Conservation (phyloP, 1,140 invertebrate species). For the Chironomus tepperi region DNA sequence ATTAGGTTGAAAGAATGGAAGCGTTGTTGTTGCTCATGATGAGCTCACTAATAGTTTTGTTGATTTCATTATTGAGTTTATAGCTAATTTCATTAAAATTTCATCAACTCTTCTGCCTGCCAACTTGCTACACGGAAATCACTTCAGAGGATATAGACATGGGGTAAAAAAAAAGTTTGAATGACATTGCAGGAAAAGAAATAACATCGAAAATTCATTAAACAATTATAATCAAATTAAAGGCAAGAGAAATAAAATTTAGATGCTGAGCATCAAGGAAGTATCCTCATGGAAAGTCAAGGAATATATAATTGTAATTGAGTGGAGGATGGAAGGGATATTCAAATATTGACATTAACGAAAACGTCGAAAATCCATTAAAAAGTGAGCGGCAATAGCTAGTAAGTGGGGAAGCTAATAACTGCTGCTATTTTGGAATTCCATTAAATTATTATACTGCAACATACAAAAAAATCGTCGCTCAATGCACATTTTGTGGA, state of each 20-base stretch:
- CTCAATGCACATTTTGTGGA: neutral
- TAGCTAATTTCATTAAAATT: slow-evolving; percentile 10
- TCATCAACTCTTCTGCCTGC: too few relatives aligned
- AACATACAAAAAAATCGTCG: neutral
- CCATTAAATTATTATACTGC: too few relatives aligned
- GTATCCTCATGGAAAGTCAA: neutral
- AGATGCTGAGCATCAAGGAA: neutral
- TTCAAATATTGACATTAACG: slow-evolving; percentile 10
- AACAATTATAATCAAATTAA: slow-evolving; percentile 20
- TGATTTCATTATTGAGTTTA: neutral
- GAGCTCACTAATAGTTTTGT: too few relatives aligned
- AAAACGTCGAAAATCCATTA: slow-evolving; percentile 17
- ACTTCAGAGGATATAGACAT: neutral
- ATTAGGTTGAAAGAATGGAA: too few relatives aligned
- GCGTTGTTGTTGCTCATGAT: too few relatives aligned
- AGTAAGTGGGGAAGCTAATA: neutral
- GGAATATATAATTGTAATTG: neutral
- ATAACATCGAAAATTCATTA: slow-evolving; percentile 5
- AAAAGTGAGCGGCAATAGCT: neutral
- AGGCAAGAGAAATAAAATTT: too few relatives aligned
- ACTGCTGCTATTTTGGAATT: neutral
- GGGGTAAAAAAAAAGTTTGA: neutral
- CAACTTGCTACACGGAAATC: too few relatives aligned
- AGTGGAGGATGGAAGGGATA: neutral
- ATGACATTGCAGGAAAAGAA: neutral